These are phyloP conservation scores for Phyllostomus hastatus DNA, from an alignment of 2,113 vertebrate genomes.

Conservation along the genomic window DNA sequence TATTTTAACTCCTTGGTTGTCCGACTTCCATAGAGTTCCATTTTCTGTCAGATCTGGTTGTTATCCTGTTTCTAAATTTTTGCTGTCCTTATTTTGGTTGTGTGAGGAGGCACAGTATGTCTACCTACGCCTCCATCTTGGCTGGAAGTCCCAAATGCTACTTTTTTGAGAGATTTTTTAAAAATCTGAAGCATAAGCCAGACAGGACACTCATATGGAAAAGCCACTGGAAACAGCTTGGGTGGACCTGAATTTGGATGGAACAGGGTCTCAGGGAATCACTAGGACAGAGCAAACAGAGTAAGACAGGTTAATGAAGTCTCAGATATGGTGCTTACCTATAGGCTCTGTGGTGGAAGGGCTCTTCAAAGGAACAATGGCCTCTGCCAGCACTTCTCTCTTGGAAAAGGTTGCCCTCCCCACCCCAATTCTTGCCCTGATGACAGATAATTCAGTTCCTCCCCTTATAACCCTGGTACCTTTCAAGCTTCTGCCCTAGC, in stretches of 20 bases:
- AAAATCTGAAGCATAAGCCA: neutral
- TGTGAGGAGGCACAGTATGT: too few species aligned
- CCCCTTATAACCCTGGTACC: neutral
- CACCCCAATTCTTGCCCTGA: neutral
- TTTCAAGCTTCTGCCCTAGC: neutral
- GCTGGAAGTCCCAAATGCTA: too few species aligned
- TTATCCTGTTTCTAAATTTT: too few species aligned
- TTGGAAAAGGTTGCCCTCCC: neutral
- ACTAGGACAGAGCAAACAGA: neutral
- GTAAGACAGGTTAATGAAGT: neutral
- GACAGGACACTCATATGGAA: neutral
- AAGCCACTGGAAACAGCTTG: neutral
- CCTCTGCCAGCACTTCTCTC: neutral
- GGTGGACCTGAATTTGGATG: neutral
- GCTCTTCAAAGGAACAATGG: neutral
- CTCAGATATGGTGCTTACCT: neutral
- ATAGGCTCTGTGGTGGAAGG: neutral
- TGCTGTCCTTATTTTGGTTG: too few species aligned
- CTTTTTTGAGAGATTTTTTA: neutral
- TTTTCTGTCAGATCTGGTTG: too few species aligned
- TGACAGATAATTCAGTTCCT: neutral
- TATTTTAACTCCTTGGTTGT: too few species aligned
- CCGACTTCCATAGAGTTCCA: too few species aligned
- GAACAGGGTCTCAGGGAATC: neutral
- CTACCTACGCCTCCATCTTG: too few species aligned